Evolutionary conservation across 2,113 vertebrate genomes (phyloP), one percentile per base, ranked within the genome.

Genomic region (Clarias macrocephalus): DNA sequence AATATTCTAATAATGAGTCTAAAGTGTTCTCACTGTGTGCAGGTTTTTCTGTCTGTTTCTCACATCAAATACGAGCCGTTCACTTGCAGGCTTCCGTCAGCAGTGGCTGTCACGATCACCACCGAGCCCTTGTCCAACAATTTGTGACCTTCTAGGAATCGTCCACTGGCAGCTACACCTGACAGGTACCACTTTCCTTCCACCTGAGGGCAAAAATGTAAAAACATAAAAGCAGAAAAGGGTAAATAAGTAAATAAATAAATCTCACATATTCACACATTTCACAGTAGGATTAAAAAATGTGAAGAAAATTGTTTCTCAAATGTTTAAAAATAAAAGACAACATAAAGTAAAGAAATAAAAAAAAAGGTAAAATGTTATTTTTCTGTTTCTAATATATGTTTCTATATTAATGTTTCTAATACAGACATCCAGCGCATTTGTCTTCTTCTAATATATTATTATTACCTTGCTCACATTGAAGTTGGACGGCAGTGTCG

Each of bases 101-200:
- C 0, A 92, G 93, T 83, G 93, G 79, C 0, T 10, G 92, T 90
- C 5, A 97, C 91, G 80, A 88, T 88, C 0, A 95, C 94, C 0
- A n/a, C n/a, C 10, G 92, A 93, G 75, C 96, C 96, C 96, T 96
- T 96, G 42, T 42, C 42, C 42, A 42, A 5, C 42, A 42, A 42
- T 42, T 5, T 42, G 42, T 42, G 42, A 42, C 42, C 42, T 5
- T 42, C 42, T 42, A 42, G 42, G 42, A 42, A 42, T 42, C 42
- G 42, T 42, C 3, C 3, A 42, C 42, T 42, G 42, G 42, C 3
- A 42, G 3, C 90, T 95, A 96, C 92, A 96, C 95, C 96, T 0
- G 97, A 88, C 89, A 96, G 92, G 83, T 95, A 96, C 97, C 98
- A 98, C 66, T 89, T 96, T 18, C 97, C 97, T 0, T 92, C 81